These are phyloP conservation scores for Drosophila paucipuncta DNA, from an alignment of 2,888 invertebrate species.

Conservation along the genomic window DNA sequence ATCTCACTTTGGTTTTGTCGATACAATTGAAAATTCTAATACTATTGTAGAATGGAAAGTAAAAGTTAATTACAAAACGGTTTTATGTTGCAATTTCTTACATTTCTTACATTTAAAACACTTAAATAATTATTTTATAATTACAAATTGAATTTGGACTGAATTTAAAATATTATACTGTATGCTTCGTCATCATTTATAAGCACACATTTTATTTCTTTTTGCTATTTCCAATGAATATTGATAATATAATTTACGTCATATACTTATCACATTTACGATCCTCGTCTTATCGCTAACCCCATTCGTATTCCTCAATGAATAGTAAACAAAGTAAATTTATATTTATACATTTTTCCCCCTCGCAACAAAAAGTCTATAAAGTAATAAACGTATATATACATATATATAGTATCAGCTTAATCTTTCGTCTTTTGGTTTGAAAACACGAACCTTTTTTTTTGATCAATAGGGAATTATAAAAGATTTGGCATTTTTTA, in stretches of 20 bases:
- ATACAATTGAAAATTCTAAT: background rate
- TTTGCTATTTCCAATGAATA: background rate
- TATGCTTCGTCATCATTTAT: background rate
- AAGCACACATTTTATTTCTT: background rate
- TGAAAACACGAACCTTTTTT: background rate
- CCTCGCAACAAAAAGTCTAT: conserved; percentile 1
- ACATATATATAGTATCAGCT: no score
- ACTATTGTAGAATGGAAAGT: background rate
- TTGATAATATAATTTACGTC: background rate
- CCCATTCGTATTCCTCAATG: background rate
- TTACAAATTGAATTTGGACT: background rate
- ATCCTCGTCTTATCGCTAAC: conserved; percentile 19
- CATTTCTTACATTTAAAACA: background rate
- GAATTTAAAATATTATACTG: background rate
- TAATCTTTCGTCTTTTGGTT: background rate
- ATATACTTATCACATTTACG: conserved; percentile 16
- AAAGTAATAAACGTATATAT: conserved; percentile 8
- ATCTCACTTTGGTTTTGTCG: background rate
- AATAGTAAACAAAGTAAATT: background rate
- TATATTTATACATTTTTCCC: conserved; percentile 7
- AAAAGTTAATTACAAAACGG: background rate
- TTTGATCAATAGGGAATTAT: background rate
- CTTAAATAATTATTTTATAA: background rate
- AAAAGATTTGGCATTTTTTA: background rate
- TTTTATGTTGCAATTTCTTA: background rate